Conservation (phyloP, 2,797 vertebrate genomes). For the Anabacerthia variegaticeps region DNA sequence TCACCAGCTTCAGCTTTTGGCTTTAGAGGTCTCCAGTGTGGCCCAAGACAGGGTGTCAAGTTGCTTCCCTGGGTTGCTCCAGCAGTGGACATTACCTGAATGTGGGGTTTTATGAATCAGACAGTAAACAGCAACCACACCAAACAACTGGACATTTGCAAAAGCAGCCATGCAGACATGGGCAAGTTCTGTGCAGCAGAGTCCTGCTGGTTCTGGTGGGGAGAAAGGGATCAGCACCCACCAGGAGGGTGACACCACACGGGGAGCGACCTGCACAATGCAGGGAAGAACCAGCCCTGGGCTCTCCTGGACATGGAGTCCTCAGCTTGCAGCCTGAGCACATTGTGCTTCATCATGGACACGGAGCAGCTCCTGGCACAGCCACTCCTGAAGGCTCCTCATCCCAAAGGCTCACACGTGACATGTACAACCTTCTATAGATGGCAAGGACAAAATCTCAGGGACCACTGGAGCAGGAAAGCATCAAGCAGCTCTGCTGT, state of each 20-base stretch:
- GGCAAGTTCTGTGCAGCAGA: not conserved
- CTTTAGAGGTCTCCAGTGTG: not conserved
- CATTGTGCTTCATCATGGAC: rapidly evolving
- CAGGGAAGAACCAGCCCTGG: not conserved
- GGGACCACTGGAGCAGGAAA: not conserved
- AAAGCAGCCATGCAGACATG: not conserved
- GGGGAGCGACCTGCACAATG: not conserved
- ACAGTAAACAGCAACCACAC: not conserved
- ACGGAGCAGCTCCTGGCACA: not conserved
- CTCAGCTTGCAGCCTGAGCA: not conserved
- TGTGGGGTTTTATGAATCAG: rapidly evolving
- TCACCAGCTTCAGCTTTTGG: not conserved
- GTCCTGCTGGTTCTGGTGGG: not conserved
- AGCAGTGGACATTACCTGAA: not conserved
- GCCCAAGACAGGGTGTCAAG: not conserved
- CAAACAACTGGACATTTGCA: not conserved
- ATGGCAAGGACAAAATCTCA: not conserved
- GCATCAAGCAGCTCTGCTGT: not conserved
- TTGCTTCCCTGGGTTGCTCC: not conserved
- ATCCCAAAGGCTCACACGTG: not conserved
- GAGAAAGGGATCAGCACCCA: not conserved
- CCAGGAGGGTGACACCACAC: not conserved
- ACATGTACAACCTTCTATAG: not conserved
- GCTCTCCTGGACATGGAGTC: rapidly evolving
- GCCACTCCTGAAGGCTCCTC: not conserved